Evolutionary conservation across 2,113 vertebrate genomes (phyloP).

Genomic region (Isichthys henryi): DNA sequence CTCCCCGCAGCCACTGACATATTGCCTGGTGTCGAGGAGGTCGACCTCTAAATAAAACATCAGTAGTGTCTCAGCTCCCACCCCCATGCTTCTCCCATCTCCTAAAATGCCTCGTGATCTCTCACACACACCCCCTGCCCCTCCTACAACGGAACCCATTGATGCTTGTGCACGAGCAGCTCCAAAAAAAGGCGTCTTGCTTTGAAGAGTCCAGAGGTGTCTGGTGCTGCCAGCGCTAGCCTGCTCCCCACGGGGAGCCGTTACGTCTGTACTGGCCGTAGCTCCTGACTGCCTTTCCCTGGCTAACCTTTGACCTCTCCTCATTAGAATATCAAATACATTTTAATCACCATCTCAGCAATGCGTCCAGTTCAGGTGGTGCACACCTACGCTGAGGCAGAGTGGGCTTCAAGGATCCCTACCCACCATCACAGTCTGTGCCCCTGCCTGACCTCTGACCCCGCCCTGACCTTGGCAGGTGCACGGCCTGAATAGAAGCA

Average conservation of each 20-base stretch:
- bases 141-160: background rate
- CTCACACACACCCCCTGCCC: background rate
- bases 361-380: background rate
- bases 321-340: background rate
- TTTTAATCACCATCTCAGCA: background rate
- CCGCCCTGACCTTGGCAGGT: background rate
- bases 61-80: slow-evolving; percentile 35
- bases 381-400: background rate
- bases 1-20: slow-evolving; percentile 27
- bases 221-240: background rate
- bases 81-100: slow-evolving; percentile 19
- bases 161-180: background rate
- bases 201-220: slow-evolving; percentile 14
- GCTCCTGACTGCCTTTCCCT: background rate
- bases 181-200: background rate
- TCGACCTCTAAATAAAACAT: slow-evolving; percentile 49
- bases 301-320: background rate
- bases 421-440: background rate
- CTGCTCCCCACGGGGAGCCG: background rate
- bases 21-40: slow-evolving; percentile 20
- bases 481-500: background rate
- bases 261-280: background rate
- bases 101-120: slow-evolving; percentile 19
- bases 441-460: background rate
- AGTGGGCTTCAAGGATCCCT: background rate